Conservation (phyloP, 2,888 invertebrate genomes). For the Amiota mariae region DNA sequence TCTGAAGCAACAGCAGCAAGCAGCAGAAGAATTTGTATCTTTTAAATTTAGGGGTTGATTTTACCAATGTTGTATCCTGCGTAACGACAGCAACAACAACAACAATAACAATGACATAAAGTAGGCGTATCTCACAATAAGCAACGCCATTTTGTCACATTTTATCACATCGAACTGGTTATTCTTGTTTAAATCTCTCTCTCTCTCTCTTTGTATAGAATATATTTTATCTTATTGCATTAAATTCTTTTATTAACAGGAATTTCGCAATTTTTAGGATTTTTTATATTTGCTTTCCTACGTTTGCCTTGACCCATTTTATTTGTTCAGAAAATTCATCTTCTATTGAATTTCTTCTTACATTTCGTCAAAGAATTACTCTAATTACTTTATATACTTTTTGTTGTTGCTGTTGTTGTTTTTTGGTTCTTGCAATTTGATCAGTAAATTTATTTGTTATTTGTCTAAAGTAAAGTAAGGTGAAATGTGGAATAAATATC, state of each 20-base stretch:
- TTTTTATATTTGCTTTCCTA: background rate
- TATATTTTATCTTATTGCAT: conserved; percentile 10
- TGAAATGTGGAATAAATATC: too few relatives aligned
- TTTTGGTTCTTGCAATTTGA: conserved; percentile 16
- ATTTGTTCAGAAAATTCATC: background rate
- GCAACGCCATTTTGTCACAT: conserved; percentile 64
- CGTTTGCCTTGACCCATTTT: conserved; percentile 52
- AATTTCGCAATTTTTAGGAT: conserved; percentile 6
- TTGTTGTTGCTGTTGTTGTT: too few relatives aligned
- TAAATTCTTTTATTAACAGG: background rate
- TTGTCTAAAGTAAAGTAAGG: background rate
- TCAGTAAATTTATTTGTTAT: background rate
- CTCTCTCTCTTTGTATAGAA: background rate
- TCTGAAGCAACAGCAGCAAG: too few relatives aligned
- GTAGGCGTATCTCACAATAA: conserved; percentile 46
- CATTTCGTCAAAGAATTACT: conserved; percentile 18
- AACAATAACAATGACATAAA: conserved; percentile 20
- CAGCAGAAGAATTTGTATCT: too few relatives aligned
- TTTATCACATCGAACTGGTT: conserved; percentile 3
- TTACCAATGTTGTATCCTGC: background rate
- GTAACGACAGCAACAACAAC: too few relatives aligned
- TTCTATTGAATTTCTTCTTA: conserved; percentile 26
- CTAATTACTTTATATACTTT: conserved; percentile 23
- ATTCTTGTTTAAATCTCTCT: background rate
- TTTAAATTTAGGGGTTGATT: conserved; percentile 53